Evolutionary conservation across 2,888 invertebrate genomes (phyloP).

Genomic region (Erebia aethiops): DNA sequence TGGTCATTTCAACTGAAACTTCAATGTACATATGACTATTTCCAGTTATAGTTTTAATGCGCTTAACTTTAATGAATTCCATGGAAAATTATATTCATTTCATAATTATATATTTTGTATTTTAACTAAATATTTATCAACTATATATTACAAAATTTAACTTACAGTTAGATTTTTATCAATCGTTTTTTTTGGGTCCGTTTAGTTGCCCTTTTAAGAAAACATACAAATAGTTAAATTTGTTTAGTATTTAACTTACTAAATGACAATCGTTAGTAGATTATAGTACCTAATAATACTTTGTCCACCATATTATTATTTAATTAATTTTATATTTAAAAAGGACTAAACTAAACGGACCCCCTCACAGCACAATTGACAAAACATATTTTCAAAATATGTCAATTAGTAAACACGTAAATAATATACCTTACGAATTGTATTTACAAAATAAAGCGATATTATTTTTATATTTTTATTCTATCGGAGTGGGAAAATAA

Average conservation of each 20-base stretch:
- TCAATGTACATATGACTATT: slow-evolving; percentile 43
- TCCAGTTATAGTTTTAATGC: slow-evolving; percentile 56
- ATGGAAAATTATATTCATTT: slow-evolving; percentile 83
- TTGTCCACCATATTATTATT: slow-evolving; percentile 15
- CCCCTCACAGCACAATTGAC: slow-evolving; percentile 81
- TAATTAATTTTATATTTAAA: slow-evolving; percentile 30
- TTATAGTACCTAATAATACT: slow-evolving; percentile 22
- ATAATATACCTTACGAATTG: slow-evolving; percentile 75
- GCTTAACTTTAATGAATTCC: slow-evolving; percentile 78
- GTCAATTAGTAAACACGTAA: slow-evolving; percentile 79
- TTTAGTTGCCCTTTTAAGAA: slow-evolving; percentile 58
- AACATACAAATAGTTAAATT: slow-evolving; percentile 30
- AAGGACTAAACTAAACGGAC: slow-evolving; percentile 65
- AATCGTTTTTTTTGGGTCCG: slow-evolving; percentile 66
- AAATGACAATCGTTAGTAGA: slow-evolving; percentile 24
- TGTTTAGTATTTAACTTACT: slow-evolving; percentile 14
- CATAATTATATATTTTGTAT: slow-evolving; percentile 80
- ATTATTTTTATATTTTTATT: slow-evolving; percentile 61
- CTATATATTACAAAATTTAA: slow-evolving; percentile 82
- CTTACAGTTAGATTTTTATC: slow-evolving; percentile 76
- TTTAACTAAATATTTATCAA: slow-evolving; percentile 81
- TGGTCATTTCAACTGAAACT: slow-evolving; percentile 39
- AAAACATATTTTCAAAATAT: slow-evolving; percentile 83
- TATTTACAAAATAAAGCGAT: slow-evolving; percentile 81
- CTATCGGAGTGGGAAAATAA: slow-evolving; percentile 63